Percentiles rank a stretch among this genome's conserved stretches.
phyloP scores from a whole-genome alignment of 2,888 invertebrate genomes.

The Tanypteryx hageni region DNA sequence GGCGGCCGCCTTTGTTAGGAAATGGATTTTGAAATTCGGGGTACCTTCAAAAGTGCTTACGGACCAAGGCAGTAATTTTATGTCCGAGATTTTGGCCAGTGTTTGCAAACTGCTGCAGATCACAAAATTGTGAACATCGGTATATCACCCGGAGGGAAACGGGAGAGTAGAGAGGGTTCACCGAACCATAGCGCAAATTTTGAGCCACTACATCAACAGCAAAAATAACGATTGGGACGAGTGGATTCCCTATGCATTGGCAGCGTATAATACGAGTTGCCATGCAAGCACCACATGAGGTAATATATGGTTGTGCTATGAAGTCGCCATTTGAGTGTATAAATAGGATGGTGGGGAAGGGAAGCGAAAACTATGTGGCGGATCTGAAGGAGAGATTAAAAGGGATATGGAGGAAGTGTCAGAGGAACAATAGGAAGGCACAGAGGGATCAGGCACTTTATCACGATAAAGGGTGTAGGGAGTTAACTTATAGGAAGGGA shows the following conservation, averaged over 20 bases:
- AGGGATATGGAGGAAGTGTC: neutral
- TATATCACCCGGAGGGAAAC: slow-evolving; percentile 71
- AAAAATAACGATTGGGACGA: neutral
- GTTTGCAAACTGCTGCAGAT: slow-evolving; percentile 69
- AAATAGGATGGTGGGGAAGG: too few relatives aligned
- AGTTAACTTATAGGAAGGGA: neutral
- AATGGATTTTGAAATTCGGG: too few relatives aligned
- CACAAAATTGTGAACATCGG: slow-evolving; percentile 69
- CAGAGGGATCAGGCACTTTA: neutral
- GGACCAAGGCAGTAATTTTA: slow-evolving; percentile 68
- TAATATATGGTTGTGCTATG: neutral
- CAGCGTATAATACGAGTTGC: neutral
- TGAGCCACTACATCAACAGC: too few relatives aligned
- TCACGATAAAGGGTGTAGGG: neutral
- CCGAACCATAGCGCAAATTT: too few relatives aligned
- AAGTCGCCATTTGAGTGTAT: neutral
- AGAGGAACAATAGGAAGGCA: neutral
- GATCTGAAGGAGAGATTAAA: neutral
- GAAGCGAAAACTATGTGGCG: too few relatives aligned
- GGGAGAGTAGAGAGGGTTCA: slow-evolving; percentile 70
- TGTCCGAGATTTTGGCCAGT: slow-evolving; percentile 70
- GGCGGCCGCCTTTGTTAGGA: too few relatives aligned
- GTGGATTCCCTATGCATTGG: neutral
- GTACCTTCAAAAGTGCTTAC: too few relatives aligned
- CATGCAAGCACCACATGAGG: neutral